A percentile compares a stretch with the other conserved stretches of the same genome.
Conservation (phyloP, 2,797 vertebrate genomes). For the Gymnothorax javanicus region DNA sequence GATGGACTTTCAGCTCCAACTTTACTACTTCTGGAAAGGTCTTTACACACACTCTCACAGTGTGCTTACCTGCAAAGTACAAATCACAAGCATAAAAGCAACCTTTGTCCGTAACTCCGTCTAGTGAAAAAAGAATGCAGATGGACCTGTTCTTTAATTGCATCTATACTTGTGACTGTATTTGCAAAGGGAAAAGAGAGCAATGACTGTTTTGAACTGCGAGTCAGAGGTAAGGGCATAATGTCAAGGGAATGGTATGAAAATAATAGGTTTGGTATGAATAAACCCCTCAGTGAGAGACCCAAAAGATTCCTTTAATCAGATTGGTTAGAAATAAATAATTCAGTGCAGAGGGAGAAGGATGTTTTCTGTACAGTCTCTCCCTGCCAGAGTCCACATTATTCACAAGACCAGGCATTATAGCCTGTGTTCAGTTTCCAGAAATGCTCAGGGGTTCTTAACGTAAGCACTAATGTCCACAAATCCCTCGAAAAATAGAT, state of each 20-base stretch:
- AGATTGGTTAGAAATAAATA: not conserved
- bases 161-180: too few relatives aligned
- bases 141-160: too few relatives aligned
- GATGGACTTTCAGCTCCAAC: not conserved
- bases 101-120: not conserved
- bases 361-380: not conserved
- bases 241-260: not conserved
- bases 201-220: not conserved
- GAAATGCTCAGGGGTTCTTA: not conserved
- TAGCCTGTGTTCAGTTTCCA: not conserved
- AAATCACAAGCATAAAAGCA: not conserved
- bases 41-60: not conserved
- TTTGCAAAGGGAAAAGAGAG: too few relatives aligned
- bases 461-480: not conserved
- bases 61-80: not conserved
- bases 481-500: not conserved
- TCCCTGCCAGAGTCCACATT: not conserved
- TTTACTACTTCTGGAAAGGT: not conserved
- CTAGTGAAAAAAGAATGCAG: too few relatives aligned
- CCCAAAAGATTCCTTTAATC: not conserved
- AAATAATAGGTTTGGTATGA: not conserved
- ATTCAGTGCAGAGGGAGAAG: not conserved
- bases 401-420: not conserved
- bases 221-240: not conserved
- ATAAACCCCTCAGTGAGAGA: not conserved